phyloP scores from a whole-genome alignment of 2,888 invertebrate genomes.

The Zeuzera pyrina region DNA sequence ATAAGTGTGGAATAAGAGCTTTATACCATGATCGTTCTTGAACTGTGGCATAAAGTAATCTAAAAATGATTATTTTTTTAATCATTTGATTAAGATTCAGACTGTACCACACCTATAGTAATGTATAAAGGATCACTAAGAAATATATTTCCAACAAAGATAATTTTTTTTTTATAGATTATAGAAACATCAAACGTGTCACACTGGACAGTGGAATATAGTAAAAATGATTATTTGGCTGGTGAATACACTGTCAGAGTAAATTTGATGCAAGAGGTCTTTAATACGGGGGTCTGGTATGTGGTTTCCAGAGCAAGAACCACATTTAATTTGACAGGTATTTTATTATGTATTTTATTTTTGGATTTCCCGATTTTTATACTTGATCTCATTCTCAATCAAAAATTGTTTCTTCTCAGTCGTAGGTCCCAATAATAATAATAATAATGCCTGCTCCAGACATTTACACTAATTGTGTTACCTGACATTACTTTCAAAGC shows the following conservation, averaged over 20 bases:
- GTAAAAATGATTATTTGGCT: constrained; percentile 61
- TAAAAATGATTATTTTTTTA: neutral
- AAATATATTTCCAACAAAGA: neutral
- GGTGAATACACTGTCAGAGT: constrained; percentile 72
- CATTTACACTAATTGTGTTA: too few relatives aligned
- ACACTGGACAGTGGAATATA: constrained; percentile 77
- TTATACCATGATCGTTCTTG: too few relatives aligned
- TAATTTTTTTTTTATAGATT: constrained; percentile 32
- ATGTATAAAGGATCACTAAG: constrained; percentile 5
- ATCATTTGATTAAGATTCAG: neutral
- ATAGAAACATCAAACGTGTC: constrained; percentile 62
- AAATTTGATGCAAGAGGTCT: constrained; percentile 57
- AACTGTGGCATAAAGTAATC: neutral
- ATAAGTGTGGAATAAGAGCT: too few relatives aligned
- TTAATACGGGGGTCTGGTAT: constrained; percentile 39
- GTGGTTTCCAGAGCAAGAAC: constrained; percentile 26
- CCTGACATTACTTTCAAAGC: too few relatives aligned
- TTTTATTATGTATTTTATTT: constrained; percentile 3
- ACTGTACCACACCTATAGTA: constrained; percentile 1
- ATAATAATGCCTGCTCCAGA: neutral
- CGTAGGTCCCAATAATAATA: neutral
- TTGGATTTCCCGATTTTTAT: too few relatives aligned
- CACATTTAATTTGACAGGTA: constrained; percentile 52
- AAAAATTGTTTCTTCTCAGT: neutral
- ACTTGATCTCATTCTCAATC: too few relatives aligned